These are phyloP conservation scores for Sinosuthora webbiana DNA, from an alignment of 2,113 vertebrate species.

Conservation along the genomic window DNA sequence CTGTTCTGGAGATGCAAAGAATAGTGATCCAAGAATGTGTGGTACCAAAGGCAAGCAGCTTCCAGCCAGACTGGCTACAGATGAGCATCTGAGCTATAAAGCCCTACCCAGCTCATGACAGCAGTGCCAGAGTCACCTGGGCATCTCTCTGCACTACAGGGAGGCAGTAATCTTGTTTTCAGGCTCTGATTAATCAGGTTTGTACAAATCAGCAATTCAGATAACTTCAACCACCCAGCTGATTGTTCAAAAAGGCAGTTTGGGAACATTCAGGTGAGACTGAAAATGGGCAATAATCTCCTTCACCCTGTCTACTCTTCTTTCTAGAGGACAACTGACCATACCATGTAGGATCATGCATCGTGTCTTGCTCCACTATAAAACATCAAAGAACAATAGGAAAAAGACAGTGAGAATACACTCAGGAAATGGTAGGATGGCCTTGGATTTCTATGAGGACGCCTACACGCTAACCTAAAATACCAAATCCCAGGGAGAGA, in stretches of 20 bases:
- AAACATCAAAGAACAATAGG: not conserved
- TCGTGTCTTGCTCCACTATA: not conserved
- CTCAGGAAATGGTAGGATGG: not conserved
- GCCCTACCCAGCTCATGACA: accelerated
- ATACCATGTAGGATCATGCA: accelerated
- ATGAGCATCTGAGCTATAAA: not conserved
- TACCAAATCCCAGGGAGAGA: not conserved
- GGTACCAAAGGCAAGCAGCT: not conserved
- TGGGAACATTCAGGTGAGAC: not conserved
- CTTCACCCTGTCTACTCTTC: not conserved
- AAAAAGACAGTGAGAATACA: not conserved
- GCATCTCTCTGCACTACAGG: not conserved
- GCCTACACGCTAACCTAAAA: not conserved
- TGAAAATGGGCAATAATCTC: not conserved
- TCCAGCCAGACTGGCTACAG: not conserved
- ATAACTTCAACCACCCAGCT: not conserved
- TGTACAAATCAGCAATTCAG: not conserved
- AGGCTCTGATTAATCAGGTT: not conserved
- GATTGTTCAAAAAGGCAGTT: not conserved
- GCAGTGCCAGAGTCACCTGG: not conserved
- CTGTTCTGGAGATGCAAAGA: not conserved
- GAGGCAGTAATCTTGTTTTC: not conserved
- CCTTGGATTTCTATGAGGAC: not conserved
- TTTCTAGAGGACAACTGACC: not conserved
- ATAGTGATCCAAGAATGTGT: not conserved